A percentile compares a stretch with the other conserved stretches of the same genome.
phyloP scores from a whole-genome alignment of 1,140 invertebrate genomes.

The Drosophila sp. region DNA sequence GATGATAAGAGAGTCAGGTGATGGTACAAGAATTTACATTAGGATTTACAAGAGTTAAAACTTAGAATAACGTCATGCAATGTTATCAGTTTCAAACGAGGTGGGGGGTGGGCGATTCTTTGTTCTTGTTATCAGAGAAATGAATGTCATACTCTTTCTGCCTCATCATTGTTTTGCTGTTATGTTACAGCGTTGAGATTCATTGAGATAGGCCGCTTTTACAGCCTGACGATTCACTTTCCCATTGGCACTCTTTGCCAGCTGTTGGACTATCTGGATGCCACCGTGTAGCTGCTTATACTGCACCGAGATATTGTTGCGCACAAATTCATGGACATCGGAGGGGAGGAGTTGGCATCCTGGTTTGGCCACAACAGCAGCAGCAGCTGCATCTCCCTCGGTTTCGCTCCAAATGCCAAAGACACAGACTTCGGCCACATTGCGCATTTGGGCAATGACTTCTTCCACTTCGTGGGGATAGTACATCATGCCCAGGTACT shows the following conservation, averaged over 20 bases:
- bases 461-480: conserved; percentile 78
- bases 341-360: conserved; percentile 28
- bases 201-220: conserved; percentile 45
- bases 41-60: not conserved
- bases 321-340: conserved; percentile 47
- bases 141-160: not conserved
- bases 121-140: not conserved
- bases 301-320: conserved; percentile 32
- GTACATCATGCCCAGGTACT: conserved; percentile 81
- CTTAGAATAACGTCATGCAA: not conserved
- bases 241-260: conserved; percentile 49
- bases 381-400: conserved; percentile 76
- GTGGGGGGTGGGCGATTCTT: not conserved
- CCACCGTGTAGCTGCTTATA: conserved; percentile 46
- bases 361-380: conserved; percentile 61
- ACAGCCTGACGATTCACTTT: conserved; percentile 60
- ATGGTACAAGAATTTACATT: not conserved
- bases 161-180: not conserved
- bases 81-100: not conserved
- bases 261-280: conserved; percentile 33
- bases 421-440: conserved; percentile 75
- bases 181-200: conserved; percentile 16
- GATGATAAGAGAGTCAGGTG: not conserved
- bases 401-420: conserved; percentile 77
- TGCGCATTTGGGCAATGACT: conserved; percentile 65